A percentile compares a stretch with the other conserved stretches of the same genome.
Evolutionary conservation across 2,113 vertebrate species (phyloP).

Genomic region (Periophthalmus modestus): DNA sequence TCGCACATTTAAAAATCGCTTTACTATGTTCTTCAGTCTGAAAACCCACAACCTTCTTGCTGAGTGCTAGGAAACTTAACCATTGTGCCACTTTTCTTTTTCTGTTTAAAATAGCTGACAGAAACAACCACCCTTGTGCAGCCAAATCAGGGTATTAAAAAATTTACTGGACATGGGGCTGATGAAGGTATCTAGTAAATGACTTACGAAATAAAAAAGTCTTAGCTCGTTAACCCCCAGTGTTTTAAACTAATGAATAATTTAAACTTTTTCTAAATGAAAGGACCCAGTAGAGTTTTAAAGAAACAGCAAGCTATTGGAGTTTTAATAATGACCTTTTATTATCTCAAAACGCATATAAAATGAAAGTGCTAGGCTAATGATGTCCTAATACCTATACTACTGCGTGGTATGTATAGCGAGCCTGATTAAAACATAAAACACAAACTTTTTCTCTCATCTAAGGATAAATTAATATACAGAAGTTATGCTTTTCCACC

Average conservation of each 20-base stretch:
- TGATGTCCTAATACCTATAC: background rate
- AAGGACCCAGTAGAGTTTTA: conserved; percentile 3
- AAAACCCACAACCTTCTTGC: background rate
- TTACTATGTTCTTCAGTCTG: background rate
- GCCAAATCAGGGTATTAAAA: background rate
- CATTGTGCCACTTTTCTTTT: background rate
- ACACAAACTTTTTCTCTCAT: too few species aligned
- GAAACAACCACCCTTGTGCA: background rate
- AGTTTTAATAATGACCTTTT: conserved; percentile 1
- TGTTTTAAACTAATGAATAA: conserved; percentile 2
- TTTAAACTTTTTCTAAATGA: conserved; percentile 1
- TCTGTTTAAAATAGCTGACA: background rate
- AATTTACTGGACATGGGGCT: background rate
- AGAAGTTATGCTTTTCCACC: too few species aligned
- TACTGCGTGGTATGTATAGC: background rate
- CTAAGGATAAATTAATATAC: too few species aligned
- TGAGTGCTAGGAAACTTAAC: background rate
- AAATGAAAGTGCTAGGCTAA: background rate
- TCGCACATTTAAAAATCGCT: too few species aligned
- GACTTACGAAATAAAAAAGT: background rate
- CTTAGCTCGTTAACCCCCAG: background rate
- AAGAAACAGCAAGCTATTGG: background rate
- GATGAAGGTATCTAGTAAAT: background rate
- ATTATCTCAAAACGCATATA: conserved; percentile 1
- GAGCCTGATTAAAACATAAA: background rate